Evolutionary conservation across 1,140 invertebrate genomes (phyloP).

Genomic region (Danaus plexippus): DNA sequence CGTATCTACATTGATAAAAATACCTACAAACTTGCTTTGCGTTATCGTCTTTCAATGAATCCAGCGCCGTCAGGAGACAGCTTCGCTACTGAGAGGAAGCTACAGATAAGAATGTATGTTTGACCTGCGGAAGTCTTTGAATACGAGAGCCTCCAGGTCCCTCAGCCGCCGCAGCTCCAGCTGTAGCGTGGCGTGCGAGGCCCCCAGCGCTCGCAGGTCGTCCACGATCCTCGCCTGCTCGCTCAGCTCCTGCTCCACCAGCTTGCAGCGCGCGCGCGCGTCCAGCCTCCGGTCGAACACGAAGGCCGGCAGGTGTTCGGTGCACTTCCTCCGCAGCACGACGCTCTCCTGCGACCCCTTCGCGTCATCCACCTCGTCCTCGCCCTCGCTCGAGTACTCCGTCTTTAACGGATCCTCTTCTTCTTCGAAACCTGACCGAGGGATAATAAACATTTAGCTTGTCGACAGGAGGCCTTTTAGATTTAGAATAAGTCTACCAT

Average conservation of each 20-base stretch:
- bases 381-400: conserved; percentile 85
- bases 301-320: conserved; percentile 85
- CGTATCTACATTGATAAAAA: no score
- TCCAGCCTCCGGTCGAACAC: conserved; percentile 89
- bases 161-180: conserved; percentile 91
- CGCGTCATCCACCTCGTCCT: conserved; percentile 79
- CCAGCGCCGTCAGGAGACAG: no score
- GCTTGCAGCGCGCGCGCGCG: conserved; percentile 88
- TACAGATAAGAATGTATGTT: not conserved
- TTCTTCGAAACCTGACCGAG: conserved; percentile 79
- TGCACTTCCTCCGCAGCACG: conserved; percentile 75
- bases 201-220: conserved; percentile 89
- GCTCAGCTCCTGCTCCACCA: conserved; percentile 98
- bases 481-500: no score
- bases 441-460: no score
- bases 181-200: conserved; percentile 92
- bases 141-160: conserved; percentile 92
- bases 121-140: conserved; percentile 84
- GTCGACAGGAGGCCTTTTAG: no score
- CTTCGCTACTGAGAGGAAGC: no score
- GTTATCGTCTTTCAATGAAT: no score
- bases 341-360: conserved; percentile 77
- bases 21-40: no score
- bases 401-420: conserved; percentile 78
- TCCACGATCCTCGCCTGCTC: conserved; percentile 96